phyloP scores from a whole-genome alignment of 2,113 vertebrate genomes.

The Calidris pygmaea region DNA sequence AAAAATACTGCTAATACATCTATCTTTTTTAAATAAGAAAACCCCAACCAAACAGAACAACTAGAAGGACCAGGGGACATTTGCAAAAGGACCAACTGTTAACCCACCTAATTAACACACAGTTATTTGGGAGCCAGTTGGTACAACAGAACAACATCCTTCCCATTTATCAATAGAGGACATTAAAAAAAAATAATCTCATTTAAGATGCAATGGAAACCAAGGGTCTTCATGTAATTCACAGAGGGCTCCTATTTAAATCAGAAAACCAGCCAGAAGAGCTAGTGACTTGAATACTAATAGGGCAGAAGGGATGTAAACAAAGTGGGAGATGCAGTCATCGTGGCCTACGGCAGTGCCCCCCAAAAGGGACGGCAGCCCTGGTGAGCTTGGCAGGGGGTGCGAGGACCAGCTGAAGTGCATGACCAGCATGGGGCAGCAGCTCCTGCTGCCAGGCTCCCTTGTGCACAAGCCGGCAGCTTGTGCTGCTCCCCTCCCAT shows the following conservation, averaged over 20 bases:
- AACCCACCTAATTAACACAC: not conserved
- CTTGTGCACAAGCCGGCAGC: too few species aligned
- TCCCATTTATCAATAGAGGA: not conserved
- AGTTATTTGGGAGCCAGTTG: not conserved
- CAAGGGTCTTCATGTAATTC: not conserved
- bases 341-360: not conserved
- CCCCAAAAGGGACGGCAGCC: not conserved
- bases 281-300: not conserved
- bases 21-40: not conserved
- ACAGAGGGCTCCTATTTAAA: not conserved
- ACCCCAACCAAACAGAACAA: not conserved
- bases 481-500: not conserved
- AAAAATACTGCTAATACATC: not conserved
- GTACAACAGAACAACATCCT: not conserved
- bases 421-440: not conserved
- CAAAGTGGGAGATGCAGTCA: rapidly evolving
- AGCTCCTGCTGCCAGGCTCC: not conserved
- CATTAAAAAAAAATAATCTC: not conserved
- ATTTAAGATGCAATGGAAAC: not conserved
- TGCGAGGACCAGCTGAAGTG: too few species aligned
- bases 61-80: not conserved
- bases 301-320: not conserved
- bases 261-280: not conserved
- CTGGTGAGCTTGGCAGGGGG: not conserved
- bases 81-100: not conserved